Conservation (phyloP, 35 echinoderm and acorn worm species). For the Strongylocentrotus purpuratus region DNA sequence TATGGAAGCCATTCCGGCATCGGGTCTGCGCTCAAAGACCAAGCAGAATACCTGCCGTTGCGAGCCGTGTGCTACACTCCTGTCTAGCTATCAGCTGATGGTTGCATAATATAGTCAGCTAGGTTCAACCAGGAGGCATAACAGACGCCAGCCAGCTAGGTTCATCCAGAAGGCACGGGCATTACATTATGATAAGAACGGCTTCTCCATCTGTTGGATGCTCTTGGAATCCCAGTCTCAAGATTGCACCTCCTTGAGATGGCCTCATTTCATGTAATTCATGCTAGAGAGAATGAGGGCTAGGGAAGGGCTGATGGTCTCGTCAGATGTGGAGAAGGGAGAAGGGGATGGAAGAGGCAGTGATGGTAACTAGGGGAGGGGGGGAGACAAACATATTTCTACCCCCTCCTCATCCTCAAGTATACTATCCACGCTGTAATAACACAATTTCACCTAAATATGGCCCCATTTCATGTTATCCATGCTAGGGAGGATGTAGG, state of each 20-base stretch:
- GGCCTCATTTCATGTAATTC: background rate
- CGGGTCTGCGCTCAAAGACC: background rate
- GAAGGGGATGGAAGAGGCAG: background rate
- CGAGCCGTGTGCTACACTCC: background rate
- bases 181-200: background rate
- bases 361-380: background rate
- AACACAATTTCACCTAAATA: no score
- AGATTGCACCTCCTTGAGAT: background rate
- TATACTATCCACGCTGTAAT: no score
- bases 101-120: background rate
- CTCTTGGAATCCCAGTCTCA: background rate
- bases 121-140: background rate
- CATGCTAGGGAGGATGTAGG: background rate
- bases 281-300: background rate
- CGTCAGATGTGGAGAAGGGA: background rate
- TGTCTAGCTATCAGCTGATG: background rate
- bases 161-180: background rate
- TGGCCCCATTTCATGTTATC: no score
- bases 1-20: background rate
- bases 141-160: background rate
- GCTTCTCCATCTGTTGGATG: background rate
- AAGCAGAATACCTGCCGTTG: background rate
- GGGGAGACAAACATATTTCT: no score
- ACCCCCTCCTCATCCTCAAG: no score
- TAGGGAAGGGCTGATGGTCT: background rate